Conservation (phyloP, 2,888 invertebrate genomes). For the Drosophila prolongata region DNA sequence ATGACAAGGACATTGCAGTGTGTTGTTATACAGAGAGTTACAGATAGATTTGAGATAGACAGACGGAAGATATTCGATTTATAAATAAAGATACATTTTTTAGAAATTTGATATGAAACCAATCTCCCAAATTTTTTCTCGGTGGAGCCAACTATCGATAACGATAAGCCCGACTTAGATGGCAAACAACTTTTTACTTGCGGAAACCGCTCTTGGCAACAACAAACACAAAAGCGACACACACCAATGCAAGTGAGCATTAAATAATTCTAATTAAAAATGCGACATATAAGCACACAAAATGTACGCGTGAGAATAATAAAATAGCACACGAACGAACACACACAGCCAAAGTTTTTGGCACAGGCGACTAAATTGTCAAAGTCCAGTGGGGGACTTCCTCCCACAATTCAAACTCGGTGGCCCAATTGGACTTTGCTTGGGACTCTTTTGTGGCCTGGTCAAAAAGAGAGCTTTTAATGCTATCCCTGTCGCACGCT, state of each 20-base stretch:
- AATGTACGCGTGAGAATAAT: conserved; percentile 52
- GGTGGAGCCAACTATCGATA: background rate
- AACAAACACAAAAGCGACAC: background rate
- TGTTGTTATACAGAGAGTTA: too few relatives aligned
- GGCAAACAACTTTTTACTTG: conserved; percentile 11
- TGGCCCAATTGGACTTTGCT: background rate
- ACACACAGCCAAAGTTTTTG: conserved; percentile 15
- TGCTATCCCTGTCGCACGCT: background rate
- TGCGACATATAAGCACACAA: conserved; percentile 33
- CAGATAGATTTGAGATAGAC: too few relatives aligned
- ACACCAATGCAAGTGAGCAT: conserved; percentile 23
- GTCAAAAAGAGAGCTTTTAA: background rate
- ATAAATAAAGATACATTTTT: too few relatives aligned
- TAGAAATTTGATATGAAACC: too few relatives aligned
- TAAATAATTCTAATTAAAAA: conserved; percentile 50
- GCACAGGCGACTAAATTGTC: conserved; percentile 46
- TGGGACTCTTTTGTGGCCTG: conserved; percentile 8
- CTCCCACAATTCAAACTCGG: background rate
- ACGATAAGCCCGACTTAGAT: background rate
- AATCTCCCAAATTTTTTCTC: background rate
- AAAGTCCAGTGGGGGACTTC: conserved; percentile 1
- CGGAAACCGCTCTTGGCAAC: conserved; percentile 15
- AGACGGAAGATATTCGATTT: too few relatives aligned
- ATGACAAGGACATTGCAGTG: too few relatives aligned
- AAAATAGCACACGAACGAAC: conserved; percentile 18